These are phyloP conservation scores for Lepus europaeus DNA, from an alignment of 2,113 vertebrate genomes.

Conservation along the genomic window DNA sequence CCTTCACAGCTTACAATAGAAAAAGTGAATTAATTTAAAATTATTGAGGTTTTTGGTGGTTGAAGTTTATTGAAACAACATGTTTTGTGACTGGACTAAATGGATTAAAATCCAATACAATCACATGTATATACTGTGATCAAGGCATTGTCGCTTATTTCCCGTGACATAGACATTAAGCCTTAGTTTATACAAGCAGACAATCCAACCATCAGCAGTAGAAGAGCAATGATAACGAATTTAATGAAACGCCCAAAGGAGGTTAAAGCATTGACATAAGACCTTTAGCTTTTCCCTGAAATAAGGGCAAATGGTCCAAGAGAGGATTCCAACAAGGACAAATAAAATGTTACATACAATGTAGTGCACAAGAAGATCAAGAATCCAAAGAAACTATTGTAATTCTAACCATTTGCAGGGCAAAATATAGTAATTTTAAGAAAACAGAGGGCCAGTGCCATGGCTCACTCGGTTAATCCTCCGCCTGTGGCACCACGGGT, in stretches of 20 bases:
- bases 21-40: slow-evolving; percentile 18
- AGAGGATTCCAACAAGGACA: neutral
- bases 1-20: slow-evolving; percentile 43
- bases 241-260: neutral
- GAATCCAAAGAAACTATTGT: neutral
- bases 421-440: neutral
- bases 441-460: too few relatives aligned
- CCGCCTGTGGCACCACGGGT: too few relatives aligned
- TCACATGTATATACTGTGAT: neutral
- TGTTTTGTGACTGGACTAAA: neutral
- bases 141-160: neutral
- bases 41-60: neutral
- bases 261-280: neutral
- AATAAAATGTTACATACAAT: neutral
- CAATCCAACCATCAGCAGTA: neutral
- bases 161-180: neutral
- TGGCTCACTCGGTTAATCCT: too few relatives aligned
- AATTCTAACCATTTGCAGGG: neutral
- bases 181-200: neutral
- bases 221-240: neutral
- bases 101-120: neutral
- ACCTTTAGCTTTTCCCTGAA: neutral
- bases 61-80: neutral
- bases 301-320: neutral
- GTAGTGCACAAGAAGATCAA: neutral